These are phyloP conservation scores for Bradypus variegatus DNA, from an alignment of 2,797 vertebrate species.

Conservation along the genomic window DNA sequence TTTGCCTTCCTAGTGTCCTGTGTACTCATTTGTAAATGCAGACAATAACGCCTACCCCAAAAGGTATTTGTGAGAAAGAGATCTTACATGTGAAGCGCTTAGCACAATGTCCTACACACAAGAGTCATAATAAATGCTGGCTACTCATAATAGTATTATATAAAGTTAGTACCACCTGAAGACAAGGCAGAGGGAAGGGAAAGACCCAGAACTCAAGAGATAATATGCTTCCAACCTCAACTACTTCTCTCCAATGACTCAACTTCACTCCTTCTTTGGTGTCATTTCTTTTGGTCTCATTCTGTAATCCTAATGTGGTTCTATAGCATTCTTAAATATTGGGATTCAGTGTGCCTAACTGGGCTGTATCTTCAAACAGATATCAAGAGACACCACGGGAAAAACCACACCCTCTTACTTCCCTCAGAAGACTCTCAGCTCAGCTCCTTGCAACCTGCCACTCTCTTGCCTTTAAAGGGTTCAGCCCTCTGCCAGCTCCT, in stretches of 20 bases:
- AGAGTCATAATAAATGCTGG: not conserved
- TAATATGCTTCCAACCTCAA: not conserved
- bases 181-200: not conserved
- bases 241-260: not conserved
- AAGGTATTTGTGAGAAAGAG: not conserved
- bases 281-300: not conserved
- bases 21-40: not conserved
- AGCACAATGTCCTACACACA: not conserved
- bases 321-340: not conserved
- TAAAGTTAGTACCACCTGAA: not conserved
- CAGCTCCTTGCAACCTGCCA: not conserved
- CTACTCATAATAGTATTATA: not conserved
- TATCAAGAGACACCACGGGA: rapidly evolving
- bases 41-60: not conserved
- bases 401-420: not conserved
- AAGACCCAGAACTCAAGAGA: not conserved
- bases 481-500: not conserved
- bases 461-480: constrained; percentile 39
- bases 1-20: not conserved
- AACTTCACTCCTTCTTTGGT: not conserved
- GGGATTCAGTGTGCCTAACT: not conserved
- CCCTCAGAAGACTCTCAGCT: not conserved
- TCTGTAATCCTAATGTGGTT: not conserved
- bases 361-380: not conserved
- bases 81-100: not conserved